Evolutionary conservation across 2,888 invertebrate genomes (phyloP).

Genomic region (Calliphora vomitoria): DNA sequence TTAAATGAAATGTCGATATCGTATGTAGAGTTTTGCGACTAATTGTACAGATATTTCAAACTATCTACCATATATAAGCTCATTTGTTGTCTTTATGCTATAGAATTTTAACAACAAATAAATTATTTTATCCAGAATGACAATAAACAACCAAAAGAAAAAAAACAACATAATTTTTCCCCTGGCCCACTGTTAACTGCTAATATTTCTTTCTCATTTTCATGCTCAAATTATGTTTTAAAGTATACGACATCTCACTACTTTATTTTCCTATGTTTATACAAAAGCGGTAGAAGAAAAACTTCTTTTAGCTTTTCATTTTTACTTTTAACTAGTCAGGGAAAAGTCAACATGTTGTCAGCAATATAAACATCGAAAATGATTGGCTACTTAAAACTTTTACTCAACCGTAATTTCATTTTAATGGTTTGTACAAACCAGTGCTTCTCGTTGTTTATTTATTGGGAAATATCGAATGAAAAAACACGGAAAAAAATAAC

Average conservation of each 20-base stretch:
- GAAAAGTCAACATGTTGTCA: conserved; percentile 54
- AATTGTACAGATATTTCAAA: too few relatives aligned
- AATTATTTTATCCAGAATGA: too few relatives aligned
- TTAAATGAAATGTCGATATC: too few relatives aligned
- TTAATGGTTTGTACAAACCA: conserved; percentile 49
- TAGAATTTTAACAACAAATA: too few relatives aligned
- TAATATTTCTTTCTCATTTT: conserved; percentile 10
- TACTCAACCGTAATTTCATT: conserved; percentile 51
- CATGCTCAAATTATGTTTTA: conserved; percentile 24
- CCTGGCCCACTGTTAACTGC: neutral
- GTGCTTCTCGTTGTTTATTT: neutral
- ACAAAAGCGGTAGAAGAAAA: neutral
- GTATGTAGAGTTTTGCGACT: too few relatives aligned
- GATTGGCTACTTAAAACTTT: conserved; percentile 55
- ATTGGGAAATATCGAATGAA: neutral
- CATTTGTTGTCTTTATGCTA: too few relatives aligned
- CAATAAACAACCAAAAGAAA: too few relatives aligned
- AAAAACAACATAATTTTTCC: neutral
- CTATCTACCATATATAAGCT: too few relatives aligned
- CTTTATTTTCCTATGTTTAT: neutral
- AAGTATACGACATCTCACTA: neutral
- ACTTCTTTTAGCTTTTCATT: neutral
- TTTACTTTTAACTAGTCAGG: conserved; percentile 21
- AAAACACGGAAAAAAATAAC: conserved; percentile 1
- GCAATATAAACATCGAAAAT: conserved; percentile 45